Evolutionary conservation across 1,140 invertebrate species (phyloP).

Genomic region (Schlechtendalia chinensis): DNA sequence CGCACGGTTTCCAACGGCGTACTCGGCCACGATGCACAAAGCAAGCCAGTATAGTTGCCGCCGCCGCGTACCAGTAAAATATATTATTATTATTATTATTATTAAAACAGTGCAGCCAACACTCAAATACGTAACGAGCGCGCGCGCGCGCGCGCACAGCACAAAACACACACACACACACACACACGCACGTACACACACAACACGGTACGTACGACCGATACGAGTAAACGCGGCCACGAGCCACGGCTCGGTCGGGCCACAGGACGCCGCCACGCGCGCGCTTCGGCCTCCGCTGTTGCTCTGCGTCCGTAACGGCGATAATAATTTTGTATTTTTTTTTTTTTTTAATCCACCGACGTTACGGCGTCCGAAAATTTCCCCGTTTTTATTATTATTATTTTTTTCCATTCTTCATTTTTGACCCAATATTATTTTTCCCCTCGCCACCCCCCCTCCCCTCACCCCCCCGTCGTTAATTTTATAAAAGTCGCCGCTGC

Average conservation of each 20-base stretch:
- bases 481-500: no score
- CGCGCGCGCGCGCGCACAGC: background rate
- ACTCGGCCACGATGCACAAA: conserved; percentile 43
- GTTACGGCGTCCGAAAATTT: background rate
- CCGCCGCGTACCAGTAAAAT: conserved; percentile 45
- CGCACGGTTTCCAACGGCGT: conserved; percentile 48
- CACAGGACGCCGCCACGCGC: conserved; percentile 8
- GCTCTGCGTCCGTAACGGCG: background rate
- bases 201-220: no score
- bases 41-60: conserved; percentile 35
- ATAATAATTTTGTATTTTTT: conserved; percentile 12
- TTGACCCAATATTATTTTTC: background rate
- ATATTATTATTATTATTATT: conserved; percentile 50
- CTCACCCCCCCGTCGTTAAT: no score
- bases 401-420: background rate
- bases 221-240: conserved; percentile 24
- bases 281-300: background rate
- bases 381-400: background rate
- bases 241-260: background rate
- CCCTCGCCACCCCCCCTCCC: no score
- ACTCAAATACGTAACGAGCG: background rate
- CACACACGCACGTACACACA: no score
- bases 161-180: no score
- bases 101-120: conserved; percentile 47
- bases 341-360: background rate